A percentile compares a stretch with the other conserved stretches of the same genome.
These are phyloP conservation scores for Elysia crispata DNA, from an alignment of 2,888 invertebrate genomes.

Conservation along the genomic window DNA sequence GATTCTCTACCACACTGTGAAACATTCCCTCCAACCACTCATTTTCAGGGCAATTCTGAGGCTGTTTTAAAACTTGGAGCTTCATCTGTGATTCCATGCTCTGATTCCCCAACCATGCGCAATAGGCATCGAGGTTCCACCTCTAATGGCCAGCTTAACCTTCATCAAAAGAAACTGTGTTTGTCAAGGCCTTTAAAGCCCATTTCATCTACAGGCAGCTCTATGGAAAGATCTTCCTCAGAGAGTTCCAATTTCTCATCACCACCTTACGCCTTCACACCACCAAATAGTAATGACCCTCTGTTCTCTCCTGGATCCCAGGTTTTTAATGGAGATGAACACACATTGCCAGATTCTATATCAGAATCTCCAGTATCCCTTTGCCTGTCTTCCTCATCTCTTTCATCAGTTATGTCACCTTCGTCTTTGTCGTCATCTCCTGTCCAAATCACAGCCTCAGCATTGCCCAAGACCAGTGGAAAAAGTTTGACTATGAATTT, in stretches of 20 bases:
- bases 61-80: not conserved
- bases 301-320: slow-evolving; percentile 35
- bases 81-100: not conserved
- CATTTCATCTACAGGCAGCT: slow-evolving; percentile 44
- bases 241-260: slow-evolving; percentile 45
- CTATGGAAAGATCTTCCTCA: slow-evolving; percentile 46
- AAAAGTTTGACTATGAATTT: not conserved
- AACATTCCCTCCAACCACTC: slow-evolving; percentile 40
- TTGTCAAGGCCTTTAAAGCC: slow-evolving; percentile 18
- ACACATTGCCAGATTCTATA: not conserved
- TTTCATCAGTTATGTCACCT: slow-evolving; percentile 11
- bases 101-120: too few species aligned
- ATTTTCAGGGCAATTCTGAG: slow-evolving; percentile 35
- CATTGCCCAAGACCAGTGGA: not conserved
- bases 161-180: slow-evolving; percentile 15
- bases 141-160: not conserved
- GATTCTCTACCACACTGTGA: slow-evolving; percentile 41
- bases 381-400: slow-evolving; percentile 24
- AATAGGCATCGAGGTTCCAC: too few species aligned
- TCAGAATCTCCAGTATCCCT: slow-evolving; percentile 5
- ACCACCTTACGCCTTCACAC: slow-evolving; percentile 43
- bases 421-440: not conserved
- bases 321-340: not conserved
- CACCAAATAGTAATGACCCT: slow-evolving; percentile 45
- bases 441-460: not conserved